Percentiles rank a stretch among this genome's conserved stretches.
These are phyloP conservation scores for Eufriesea mexicana DNA, from an alignment of 1,140 invertebrate genomes.

Conservation along the genomic window DNA sequence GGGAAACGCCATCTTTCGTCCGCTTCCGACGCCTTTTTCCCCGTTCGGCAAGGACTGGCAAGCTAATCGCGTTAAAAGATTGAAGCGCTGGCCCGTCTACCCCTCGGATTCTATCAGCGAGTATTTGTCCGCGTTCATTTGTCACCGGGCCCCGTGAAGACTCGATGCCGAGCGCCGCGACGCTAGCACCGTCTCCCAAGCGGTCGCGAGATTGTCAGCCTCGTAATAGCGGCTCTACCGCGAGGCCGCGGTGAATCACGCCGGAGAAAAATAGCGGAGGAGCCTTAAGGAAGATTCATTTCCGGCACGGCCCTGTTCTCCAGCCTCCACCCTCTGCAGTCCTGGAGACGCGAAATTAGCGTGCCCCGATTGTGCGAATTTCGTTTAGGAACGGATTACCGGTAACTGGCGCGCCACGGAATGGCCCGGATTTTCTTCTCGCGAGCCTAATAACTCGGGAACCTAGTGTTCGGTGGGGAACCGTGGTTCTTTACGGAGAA, in stretches of 20 bases:
- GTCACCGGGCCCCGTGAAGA: constrained; percentile 30
- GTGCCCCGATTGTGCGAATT: background rate
- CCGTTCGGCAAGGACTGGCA: constrained; percentile 1
- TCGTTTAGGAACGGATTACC: background rate
- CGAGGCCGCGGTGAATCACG: background rate
- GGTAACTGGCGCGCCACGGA: background rate
- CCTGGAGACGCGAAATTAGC: background rate
- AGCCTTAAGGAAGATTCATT: constrained; percentile 1
- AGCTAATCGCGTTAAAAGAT: constrained; percentile 65
- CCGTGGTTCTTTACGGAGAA: too few species aligned
- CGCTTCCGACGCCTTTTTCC: background rate
- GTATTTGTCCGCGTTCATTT: constrained; percentile 48
- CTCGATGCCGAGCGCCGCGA: constrained; percentile 17
- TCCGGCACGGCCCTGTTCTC: background rate
- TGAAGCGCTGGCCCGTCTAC: constrained; percentile 30
- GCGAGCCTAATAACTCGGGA: too few species aligned
- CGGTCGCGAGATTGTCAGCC: background rate
- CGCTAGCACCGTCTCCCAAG: background rate
- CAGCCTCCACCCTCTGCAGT: background rate
- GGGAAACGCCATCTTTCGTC: constrained; percentile 1
- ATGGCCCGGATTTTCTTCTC: background rate
- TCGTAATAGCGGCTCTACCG: background rate
- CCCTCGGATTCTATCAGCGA: background rate
- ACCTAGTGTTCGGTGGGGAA: too few species aligned
- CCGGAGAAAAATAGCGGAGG: constrained; percentile 8